A percentile compares a stretch with the other conserved stretches of the same genome.
Conservation (phyloP, 2,888 invertebrate species). For the Sesamia inferens region DNA sequence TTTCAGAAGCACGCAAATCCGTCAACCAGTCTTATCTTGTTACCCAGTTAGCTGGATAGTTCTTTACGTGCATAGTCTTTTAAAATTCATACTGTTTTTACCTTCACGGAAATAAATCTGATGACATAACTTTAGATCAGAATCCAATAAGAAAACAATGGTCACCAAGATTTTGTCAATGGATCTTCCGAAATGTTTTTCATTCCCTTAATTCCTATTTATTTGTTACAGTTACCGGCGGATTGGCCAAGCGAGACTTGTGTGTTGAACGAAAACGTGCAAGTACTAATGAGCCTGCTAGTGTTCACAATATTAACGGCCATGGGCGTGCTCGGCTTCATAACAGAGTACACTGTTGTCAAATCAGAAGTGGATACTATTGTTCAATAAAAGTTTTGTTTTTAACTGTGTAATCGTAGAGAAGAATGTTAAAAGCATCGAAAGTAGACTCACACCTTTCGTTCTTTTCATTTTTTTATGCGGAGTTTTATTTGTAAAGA, state of each 20-base stretch:
- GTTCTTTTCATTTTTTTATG: not conserved
- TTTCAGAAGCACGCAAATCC: too few species aligned
- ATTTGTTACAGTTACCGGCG: slow-evolving; percentile 32
- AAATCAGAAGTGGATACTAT: slow-evolving; percentile 40
- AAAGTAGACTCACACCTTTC: not conserved
- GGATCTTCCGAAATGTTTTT: too few species aligned
- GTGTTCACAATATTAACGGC: slow-evolving; percentile 50
- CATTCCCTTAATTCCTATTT: too few species aligned
- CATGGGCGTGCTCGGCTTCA: slow-evolving; percentile 44
- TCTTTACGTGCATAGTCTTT: too few species aligned
- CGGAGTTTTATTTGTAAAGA: too few species aligned
- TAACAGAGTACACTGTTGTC: slow-evolving; percentile 16
- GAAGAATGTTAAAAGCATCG: not conserved
- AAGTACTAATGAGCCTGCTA: slow-evolving; percentile 52
- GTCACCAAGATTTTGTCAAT: too few species aligned
- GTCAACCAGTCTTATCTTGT: too few species aligned
- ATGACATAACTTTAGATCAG: too few species aligned
- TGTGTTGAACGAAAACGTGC: slow-evolving; percentile 61
- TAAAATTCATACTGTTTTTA: too few species aligned
- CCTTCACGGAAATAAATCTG: too few species aligned
- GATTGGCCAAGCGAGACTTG: slow-evolving; percentile 27
- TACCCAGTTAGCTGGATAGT: too few species aligned
- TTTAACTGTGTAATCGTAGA: not conserved
- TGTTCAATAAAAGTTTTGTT: slow-evolving; percentile 40
- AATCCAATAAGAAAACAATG: too few species aligned